Evolutionary conservation across 1,140 invertebrate species (phyloP).

Genomic region (Microplitis mediator): DNA sequence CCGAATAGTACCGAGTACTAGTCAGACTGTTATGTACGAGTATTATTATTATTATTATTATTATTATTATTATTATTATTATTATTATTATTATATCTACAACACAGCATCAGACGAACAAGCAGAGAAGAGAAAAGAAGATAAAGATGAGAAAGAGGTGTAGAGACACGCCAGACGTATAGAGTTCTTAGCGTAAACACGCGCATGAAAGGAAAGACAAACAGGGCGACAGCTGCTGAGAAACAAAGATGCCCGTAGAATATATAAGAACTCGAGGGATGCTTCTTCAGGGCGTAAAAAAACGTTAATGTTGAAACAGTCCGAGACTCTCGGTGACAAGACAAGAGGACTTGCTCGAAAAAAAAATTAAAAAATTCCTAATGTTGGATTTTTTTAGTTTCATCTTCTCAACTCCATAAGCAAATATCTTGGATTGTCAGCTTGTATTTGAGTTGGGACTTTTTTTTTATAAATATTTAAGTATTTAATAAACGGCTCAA

Average conservation of each 20-base stretch:
- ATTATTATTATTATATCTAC: neutral
- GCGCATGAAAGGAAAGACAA: conserved; percentile 30
- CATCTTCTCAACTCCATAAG: neutral
- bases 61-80: too few relatives aligned
- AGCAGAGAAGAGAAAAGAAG: neutral
- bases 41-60: neutral
- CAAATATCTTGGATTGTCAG: too few relatives aligned
- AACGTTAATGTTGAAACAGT: conserved; percentile 26
- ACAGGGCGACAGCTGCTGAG: conserved; percentile 26
- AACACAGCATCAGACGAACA: neutral
- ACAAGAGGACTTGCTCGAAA: conserved; percentile 12
- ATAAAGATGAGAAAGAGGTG: conserved; percentile 13
- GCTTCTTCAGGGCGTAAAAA: conserved; percentile 10
- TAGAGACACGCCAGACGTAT: conserved; percentile 12
- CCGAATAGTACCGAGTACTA: too few relatives aligned
- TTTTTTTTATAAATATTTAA: too few relatives aligned
- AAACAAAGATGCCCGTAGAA: conserved; percentile 25
- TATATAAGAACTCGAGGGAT: conserved; percentile 1
- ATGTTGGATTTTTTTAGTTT: neutral
- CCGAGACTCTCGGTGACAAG: neutral
- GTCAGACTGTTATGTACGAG: neutral
- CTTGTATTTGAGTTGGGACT: too few relatives aligned
- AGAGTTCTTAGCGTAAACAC: conserved; percentile 29
- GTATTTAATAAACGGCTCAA: too few relatives aligned
- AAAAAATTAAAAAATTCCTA: neutral